Base-by-base conservation (phyloP, 2,113 vertebrate species). In the Microcebus ravelobensis region DNA sequence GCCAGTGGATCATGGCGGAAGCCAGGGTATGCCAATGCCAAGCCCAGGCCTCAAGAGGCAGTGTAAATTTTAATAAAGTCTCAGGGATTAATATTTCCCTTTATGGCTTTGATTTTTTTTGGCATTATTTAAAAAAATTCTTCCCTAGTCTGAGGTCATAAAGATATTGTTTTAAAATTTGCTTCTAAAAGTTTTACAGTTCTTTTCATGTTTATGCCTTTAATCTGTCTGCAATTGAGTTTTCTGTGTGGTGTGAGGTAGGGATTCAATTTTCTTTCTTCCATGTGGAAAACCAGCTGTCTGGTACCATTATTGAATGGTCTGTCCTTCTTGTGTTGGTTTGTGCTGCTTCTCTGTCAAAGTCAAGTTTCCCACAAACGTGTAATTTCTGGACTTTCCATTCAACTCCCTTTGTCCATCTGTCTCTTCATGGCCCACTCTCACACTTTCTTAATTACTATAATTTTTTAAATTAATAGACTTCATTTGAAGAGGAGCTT, bases 271-370 rank as follows among this genome's bases (percentile, higher is more conserved):
- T 27, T 50, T 48, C 15, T 61, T 42, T 79, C 36, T 39, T 27
- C 15, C 15, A 0, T 1, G 0, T 10, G 77, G 61, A 31, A 55
- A 87, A 13, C 6, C 21, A 0, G 1, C 1, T 4, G 5, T 8
- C 21, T 3, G 0, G 27, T 3, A 1, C 23, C 50, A 3, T 18
- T 2, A 2, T 0, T 1, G 12, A 23, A 17, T 1, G n/a, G 18
- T 21, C 10, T 13, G 0, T 31, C 15, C 25, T 2, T 18, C 15
- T 29, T 11, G 1, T 3, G 31, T 7, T 3, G 10, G 5, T 8
- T 4, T 11, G 12, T 13, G 8, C 2, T 34, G 8, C 27, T 18
- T 23, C 25, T 39, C 21, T 2, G 5, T n/a, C 42, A 39, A 73
- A 50, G 50, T 36, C 59, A 6, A 1, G 2, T 55, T 25, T 55